These are phyloP conservation scores for Eospalax fontanierii DNA, from an alignment of 2,797 vertebrate species.

Conservation along the genomic window DNA sequence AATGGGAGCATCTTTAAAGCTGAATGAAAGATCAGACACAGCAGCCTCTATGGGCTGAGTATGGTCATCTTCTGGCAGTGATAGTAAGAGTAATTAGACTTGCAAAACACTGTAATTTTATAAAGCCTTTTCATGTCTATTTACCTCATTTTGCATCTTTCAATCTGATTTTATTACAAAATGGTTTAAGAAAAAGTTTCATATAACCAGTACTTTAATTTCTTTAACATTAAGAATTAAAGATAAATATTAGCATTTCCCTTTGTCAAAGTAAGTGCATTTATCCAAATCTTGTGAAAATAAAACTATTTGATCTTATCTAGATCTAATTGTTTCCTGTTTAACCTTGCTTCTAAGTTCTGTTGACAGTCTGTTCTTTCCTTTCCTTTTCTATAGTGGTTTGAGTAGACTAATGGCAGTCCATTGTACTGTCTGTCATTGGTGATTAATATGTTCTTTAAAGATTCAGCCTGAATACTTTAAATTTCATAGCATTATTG, in stretches of 20 bases:
- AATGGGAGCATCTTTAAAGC: not conserved
- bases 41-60: not conserved
- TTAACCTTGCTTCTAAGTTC: not conserved
- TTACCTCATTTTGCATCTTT: not conserved
- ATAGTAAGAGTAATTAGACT: not conserved
- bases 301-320: not conserved
- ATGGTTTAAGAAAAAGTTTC: not conserved
- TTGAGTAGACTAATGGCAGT: not conserved
- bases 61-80: not conserved
- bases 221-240: not conserved
- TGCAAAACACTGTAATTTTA: not conserved
- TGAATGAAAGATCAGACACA: not conserved
- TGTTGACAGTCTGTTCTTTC: not conserved
- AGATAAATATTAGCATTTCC: constrained; percentile 41
- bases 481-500: constrained; percentile 23
- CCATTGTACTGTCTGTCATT: not conserved
- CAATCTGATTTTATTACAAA: not conserved
- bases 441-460: not conserved
- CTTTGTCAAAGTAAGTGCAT: not conserved
- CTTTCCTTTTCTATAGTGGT: not conserved
- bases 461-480: constrained; percentile 9
- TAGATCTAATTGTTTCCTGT: not conserved
- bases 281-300: constrained; percentile 26
- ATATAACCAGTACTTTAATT: not conserved
- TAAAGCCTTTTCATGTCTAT: not conserved